These are phyloP conservation scores for Augiades crinisus DNA, from an alignment of 2,888 invertebrate species.

Conservation along the genomic window DNA sequence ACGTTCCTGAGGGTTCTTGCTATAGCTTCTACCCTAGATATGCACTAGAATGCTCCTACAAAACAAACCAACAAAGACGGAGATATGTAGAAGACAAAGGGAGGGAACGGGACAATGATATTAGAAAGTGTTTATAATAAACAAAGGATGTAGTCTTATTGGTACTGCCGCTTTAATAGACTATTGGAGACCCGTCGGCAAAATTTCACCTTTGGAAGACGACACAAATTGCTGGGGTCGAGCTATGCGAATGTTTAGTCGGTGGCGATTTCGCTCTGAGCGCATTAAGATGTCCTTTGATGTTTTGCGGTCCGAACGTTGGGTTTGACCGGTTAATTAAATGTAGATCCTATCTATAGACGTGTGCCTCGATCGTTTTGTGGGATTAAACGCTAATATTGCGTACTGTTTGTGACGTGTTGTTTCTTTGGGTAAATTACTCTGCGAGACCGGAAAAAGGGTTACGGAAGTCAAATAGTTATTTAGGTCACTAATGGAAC, in stretches of 20 bases:
- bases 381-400: conserved; percentile 43
- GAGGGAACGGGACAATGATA: conserved; percentile 44
- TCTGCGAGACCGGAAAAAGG: background rate
- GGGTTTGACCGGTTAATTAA: conserved; percentile 70
- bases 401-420: conserved; percentile 48
- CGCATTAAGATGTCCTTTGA: conserved; percentile 78
- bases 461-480: background rate
- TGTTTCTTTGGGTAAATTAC: conserved; percentile 27
- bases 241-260: conserved; percentile 63
- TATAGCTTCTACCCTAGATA: conserved; percentile 60
- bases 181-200: conserved; percentile 68
- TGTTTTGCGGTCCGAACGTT: conserved; percentile 64
- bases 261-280: conserved; percentile 69
- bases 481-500: background rate
- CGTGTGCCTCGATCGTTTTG: conserved; percentile 55
- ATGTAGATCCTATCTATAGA: conserved; percentile 58
- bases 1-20: conserved; percentile 73
- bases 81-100: conserved; percentile 27
- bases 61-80: conserved; percentile 60
- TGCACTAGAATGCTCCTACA: conserved; percentile 73
- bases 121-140: conserved; percentile 79
- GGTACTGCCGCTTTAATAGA: conserved; percentile 65
- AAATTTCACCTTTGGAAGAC: conserved; percentile 60
- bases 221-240: conserved; percentile 57
- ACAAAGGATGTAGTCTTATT: conserved; percentile 79